phyloP scores from a whole-genome alignment of 23 tunicate species.

The Clavelina lepadiformis region DNA sequence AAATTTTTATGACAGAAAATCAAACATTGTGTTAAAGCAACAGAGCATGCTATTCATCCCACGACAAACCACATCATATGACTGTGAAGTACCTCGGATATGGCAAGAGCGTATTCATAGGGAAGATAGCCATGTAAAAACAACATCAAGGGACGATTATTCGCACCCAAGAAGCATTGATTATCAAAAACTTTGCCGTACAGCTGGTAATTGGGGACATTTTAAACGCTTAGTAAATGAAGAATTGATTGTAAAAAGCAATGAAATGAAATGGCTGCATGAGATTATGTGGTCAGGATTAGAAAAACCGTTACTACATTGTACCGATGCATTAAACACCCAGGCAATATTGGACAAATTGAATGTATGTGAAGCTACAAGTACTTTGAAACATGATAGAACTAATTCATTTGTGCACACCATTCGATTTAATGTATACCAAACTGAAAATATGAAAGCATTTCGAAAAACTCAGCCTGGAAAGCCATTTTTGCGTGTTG shows the following conservation, averaged over 20 bases:
- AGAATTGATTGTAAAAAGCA: slow-evolving; percentile 1
- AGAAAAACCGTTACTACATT: slow-evolving; percentile 49
- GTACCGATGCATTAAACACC: slow-evolving; percentile 5
- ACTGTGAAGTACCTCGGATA: slow-evolving; percentile 17
- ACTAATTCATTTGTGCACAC: background rate
- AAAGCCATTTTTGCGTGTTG: slow-evolving; percentile 38
- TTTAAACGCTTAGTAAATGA: slow-evolving; percentile 26
- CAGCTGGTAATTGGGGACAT: slow-evolving; percentile 46
- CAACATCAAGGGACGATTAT: background rate
- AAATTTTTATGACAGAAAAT: no score
- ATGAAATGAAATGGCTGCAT: background rate
- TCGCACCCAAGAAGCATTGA: slow-evolving; percentile 35
- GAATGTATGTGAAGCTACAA: slow-evolving; percentile 1
- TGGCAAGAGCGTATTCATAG: slow-evolving; percentile 32
- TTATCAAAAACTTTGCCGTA: slow-evolving; percentile 14
- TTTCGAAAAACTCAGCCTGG: slow-evolving; percentile 79
- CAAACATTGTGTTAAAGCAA: no score
- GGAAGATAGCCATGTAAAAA: background rate
- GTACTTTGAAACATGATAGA: background rate
- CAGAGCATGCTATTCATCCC: no score
- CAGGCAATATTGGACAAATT: slow-evolving; percentile 15
- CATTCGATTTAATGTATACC: slow-evolving; percentile 48
- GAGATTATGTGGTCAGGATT: slow-evolving; percentile 35
- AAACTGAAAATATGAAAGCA: slow-evolving; percentile 26
- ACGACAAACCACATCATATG: background rate